These are phyloP conservation scores for Diplazon laetatorius DNA, from an alignment of 2,888 invertebrate genomes.

Conservation along the genomic window DNA sequence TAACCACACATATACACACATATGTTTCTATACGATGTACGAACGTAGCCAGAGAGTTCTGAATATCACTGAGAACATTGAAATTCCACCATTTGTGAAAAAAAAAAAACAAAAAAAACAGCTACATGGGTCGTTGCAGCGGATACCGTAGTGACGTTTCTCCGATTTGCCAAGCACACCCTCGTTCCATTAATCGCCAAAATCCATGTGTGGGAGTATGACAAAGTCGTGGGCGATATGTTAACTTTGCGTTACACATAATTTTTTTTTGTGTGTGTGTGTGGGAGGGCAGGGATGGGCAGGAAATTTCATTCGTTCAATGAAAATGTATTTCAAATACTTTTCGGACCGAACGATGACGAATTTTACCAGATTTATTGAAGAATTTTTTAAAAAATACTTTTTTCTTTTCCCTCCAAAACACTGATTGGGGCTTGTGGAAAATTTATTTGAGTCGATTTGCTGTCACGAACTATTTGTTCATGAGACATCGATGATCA, in stretches of 20 bases:
- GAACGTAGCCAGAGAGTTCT: not conserved
- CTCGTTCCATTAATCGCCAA: not conserved
- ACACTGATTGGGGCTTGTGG: no score
- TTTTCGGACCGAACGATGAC: no score
- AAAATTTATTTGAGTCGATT: no score
- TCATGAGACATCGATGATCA: no score
- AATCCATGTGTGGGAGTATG: not conserved
- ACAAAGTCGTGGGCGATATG: slow-evolving; percentile 7
- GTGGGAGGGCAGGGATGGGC: no score
- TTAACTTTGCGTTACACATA: not conserved
- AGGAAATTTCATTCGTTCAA: no score
- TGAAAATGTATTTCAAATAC: no score
- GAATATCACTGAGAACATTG: not conserved
- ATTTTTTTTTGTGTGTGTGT: no score
- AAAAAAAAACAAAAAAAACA: slow-evolving; percentile 23
- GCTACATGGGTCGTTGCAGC: slow-evolving; percentile 45
- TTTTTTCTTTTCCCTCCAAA: no score
- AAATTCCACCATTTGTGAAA: slow-evolving; percentile 27
- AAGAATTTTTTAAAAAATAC: no score
- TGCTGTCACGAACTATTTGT: no score
- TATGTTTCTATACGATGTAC: not conserved
- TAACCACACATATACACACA: not conserved
- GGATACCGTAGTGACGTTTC: slow-evolving; percentile 46
- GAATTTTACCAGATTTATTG: no score
- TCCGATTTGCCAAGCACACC: not conserved